phyloP scores from a whole-genome alignment of 64 coral and sea anemone genomes.

The Exaiptasia diaphana region DNA sequence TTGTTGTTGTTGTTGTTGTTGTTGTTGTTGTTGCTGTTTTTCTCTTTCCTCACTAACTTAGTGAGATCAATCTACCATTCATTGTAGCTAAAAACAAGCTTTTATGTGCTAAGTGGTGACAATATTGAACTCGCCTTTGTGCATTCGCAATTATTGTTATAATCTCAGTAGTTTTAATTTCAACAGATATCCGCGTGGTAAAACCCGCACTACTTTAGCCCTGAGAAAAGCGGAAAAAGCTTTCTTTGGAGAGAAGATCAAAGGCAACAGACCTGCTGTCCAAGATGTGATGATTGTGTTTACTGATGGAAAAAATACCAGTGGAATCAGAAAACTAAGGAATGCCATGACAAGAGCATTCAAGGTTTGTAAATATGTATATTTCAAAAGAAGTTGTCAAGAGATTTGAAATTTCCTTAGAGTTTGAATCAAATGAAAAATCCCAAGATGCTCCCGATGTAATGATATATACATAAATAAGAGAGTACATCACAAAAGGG shows the following conservation, averaged over 20 bases:
- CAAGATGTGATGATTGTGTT: slow-evolving; percentile 29
- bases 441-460: too few relatives aligned
- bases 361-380: too few relatives aligned
- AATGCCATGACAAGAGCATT: too few relatives aligned
- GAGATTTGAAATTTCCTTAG: too few relatives aligned
- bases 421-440: too few relatives aligned
- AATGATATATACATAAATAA: too few relatives aligned
- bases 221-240: background rate
- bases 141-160: background rate
- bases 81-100: background rate
- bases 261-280: background rate
- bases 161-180: background rate
- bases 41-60: too few relatives aligned
- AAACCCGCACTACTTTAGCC: slow-evolving; percentile 12
- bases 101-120: background rate
- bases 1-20: too few relatives aligned
- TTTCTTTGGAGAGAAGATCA: background rate
- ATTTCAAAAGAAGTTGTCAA: too few relatives aligned
- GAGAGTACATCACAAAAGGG: too few relatives aligned
- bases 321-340: too few relatives aligned
- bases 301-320: slow-evolving; percentile 10
- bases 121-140: background rate
- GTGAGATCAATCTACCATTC: background rate
- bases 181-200: background rate
- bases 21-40: too few relatives aligned